phyloP scores from a whole-genome alignment of 2,797 vertebrate species.

The Atherinosoma microstoma region DNA sequence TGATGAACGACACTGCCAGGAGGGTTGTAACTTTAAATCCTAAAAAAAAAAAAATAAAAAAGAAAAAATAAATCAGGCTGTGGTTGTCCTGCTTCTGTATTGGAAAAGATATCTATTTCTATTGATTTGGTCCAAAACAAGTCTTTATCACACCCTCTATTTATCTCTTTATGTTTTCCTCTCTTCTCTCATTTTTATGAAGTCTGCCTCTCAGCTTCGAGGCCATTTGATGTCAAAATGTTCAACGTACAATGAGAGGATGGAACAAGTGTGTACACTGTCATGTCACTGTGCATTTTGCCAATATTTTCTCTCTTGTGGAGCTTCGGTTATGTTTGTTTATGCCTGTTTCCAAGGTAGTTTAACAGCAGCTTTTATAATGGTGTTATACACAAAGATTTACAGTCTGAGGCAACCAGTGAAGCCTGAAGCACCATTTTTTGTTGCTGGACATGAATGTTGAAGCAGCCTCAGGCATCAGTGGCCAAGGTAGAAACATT shows the following conservation, averaged over 20 bases:
- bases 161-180: not conserved
- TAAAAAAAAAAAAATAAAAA: not conserved
- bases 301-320: constrained; percentile 17
- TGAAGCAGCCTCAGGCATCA: constrained; percentile 5
- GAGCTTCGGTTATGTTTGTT: constrained; percentile 26
- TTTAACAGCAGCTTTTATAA: constrained; percentile 33
- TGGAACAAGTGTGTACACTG: not conserved
- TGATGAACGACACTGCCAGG: not conserved
- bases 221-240: constrained; percentile 15
- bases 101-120: constrained; percentile 5
- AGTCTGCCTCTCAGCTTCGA: constrained; percentile 14
- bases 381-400: constrained; percentile 9
- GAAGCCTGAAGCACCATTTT: not conserved
- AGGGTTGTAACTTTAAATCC: constrained; percentile 18
- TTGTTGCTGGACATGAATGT: constrained; percentile 2
- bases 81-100: not conserved
- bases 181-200: not conserved
- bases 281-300: constrained; percentile 3
- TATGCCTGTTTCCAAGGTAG: constrained; percentile 26
- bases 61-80: not conserved
- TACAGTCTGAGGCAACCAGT: not conserved
- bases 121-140: not conserved
- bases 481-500: not conserved
- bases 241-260: constrained; percentile 9
- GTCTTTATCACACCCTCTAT: constrained; percentile 16